Conservation (phyloP, 2,888 invertebrate species). For the Altica lythri region DNA sequence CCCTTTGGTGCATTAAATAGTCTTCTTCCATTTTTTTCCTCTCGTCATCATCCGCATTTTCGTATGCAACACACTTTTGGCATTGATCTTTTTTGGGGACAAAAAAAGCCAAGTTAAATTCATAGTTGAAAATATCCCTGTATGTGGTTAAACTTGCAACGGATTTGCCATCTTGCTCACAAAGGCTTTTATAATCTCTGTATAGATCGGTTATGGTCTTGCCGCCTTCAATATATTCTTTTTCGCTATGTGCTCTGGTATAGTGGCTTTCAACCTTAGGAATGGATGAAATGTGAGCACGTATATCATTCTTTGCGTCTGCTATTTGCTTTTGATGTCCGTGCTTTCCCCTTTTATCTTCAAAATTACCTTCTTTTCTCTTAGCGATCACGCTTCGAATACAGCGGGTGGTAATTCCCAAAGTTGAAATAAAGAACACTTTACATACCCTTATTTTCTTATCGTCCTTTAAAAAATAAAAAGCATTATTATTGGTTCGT, state of each 20-base stretch:
- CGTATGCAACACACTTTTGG: conserved; percentile 14
- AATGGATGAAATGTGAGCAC: conserved; percentile 12
- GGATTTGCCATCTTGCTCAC: conserved; percentile 3
- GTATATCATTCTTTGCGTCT: conserved; percentile 17
- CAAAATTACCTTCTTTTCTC: conserved; percentile 14
- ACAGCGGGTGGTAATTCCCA: conserved; percentile 18
- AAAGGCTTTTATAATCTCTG: conserved; percentile 4
- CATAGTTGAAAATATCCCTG: conserved; percentile 10
- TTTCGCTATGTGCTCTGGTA: conserved; percentile 4
- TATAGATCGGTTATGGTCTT: conserved; percentile 9
- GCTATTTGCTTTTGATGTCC: conserved; percentile 26
- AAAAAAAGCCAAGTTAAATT: conserved; percentile 11
- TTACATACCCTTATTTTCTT: conserved; percentile 20
- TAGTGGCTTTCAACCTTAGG: conserved; percentile 14
- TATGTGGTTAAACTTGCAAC: conserved; percentile 12
- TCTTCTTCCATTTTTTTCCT: conserved; percentile 7
- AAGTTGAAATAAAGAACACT: conserved; percentile 23
- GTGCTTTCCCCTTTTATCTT: conserved; percentile 18
- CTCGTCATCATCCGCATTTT: conserved; percentile 16
- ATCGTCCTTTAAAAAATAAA: conserved; percentile 10
- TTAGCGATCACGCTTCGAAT: conserved; percentile 11
- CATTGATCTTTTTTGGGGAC: conserved; percentile 23
- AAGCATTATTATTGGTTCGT: conserved; percentile 3
- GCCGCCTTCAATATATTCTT: conserved; percentile 11
- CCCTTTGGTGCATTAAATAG: conserved; percentile 15